Evolutionary conservation across 1,140 invertebrate species (phyloP), one percentile per base, ranked within the genome.

Genomic region (Aradophagus sp.): DNA sequence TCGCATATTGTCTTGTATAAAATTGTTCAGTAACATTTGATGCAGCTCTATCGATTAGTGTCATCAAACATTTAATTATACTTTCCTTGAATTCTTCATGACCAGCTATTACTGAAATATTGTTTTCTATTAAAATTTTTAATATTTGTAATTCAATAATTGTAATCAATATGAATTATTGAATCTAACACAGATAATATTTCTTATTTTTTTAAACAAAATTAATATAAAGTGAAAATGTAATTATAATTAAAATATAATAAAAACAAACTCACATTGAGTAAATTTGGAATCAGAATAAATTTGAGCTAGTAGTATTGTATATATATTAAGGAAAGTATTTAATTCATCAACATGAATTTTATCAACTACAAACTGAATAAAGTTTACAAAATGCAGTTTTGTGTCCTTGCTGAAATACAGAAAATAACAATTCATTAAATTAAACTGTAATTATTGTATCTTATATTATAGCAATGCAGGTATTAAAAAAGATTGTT

Each of bases 61-160:
- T 67, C 10, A 81, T 87, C 1, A 89, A 79, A 65, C 88, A 88
- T 61, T 84, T 79, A 39, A 90, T 77, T 20, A 89, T 83, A 63
- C 77, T 82, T 52, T 88, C 74, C 72, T 90, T 90, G 8, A 90
- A 78, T 75, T 91, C 90, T 78, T 91, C 90, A 15, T 88, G 83
- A 4, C 78, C 71, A 39, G 42, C 7, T 32, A 83, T 77, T 11
- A 86, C 85, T 87, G 35, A 23, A 19, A 8, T 27, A 23, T n/a
- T n/a, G n/a, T n/a, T n/a, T 23, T 23, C 20, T 5, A 23, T 5
- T 23, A 8, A 8, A 23, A 23, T 23, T 23, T 5, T 23, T 23
- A 4, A 23, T 5, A 5, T 23, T 23, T 23, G 20, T 23, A 23
- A 23, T 23, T n/a, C n/a, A n/a, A n/a, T n/a, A n/a, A n/a, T n/a